Conservation (phyloP, 2,113 vertebrate species). For the Clupea harengus region DNA sequence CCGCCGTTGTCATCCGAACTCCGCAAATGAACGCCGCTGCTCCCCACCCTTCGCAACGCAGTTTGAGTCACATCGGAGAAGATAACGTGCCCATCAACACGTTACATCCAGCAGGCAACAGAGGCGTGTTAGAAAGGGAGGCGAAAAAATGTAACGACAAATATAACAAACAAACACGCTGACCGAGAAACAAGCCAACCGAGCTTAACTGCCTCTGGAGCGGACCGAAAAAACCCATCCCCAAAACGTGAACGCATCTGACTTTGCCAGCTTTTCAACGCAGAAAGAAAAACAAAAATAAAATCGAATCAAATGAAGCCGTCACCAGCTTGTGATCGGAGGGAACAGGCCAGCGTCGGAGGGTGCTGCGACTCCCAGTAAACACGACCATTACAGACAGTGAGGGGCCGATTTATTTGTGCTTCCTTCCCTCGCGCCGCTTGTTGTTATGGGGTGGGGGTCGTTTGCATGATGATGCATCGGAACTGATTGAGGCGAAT, state of each 20-base stretch:
- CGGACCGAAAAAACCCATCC: neutral
- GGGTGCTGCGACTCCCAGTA: neutral
- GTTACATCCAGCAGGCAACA: neutral
- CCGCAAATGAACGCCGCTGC: neutral
- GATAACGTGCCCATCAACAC: neutral
- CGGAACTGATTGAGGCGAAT: neutral
- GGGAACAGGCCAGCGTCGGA: neutral
- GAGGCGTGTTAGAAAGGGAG: neutral
- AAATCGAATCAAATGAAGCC: neutral
- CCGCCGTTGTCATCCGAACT: neutral
- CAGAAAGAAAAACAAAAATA: neutral
- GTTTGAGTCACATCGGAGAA: neutral
- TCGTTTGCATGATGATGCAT: neutral
- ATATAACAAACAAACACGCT: neutral
- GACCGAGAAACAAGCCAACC: neutral
- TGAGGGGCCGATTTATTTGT: neutral
- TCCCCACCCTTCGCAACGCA: neutral
- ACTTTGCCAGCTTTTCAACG: neutral
- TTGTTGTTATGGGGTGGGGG: slow-evolving; percentile 29
- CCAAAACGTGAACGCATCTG: neutral
- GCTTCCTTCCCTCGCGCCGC: neutral
- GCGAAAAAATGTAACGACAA: neutral
- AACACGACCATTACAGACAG: neutral
- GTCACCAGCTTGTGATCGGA: neutral
- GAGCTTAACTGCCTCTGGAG: neutral